Evolutionary conservation across 2,888 invertebrate species (phyloP), one percentile per base, ranked within the genome.

Genomic region (Orthonychiurus folsomi): DNA sequence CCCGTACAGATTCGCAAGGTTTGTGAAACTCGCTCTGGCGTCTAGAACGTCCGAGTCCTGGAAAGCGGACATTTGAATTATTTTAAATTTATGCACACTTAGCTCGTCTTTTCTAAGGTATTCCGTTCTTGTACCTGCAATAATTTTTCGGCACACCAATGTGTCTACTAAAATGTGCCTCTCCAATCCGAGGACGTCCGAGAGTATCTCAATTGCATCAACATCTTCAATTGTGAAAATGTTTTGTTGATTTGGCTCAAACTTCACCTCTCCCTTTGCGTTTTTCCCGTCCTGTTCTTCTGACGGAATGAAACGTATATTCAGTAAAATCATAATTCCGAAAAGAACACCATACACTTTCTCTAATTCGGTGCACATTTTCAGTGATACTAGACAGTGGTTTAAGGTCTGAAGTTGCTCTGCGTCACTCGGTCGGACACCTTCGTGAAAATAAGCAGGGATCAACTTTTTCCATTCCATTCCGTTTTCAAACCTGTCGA

Each of bases 101-200:
- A n/a, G n/a, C n/a, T n/a, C n/a, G n/a, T n/a, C n/a, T n/a, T n/a
- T n/a, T n/a, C n/a, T n/a, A n/a, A n/a, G n/a, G n/a, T n/a, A n/a
- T n/a, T n/a, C n/a, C n/a, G n/a, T n/a, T 23, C 21, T 9, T 21
- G 24, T 27, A 66, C 64, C 66, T 18, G 69, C 69, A 15, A 62
- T 63, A 25, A 69, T 66, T 64, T 65, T 69, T 27, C 68, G 56
- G 20, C 66, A 60, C 3, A 69, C 58, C n/a, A 69, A 52, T n/a
- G 65, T 25, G 20, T 68, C 65, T 15, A 63, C 50, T 9, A 69
- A 56, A 15, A 59, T 55, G 1, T 61, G 50, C 2, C 61, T 48
- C 28, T 59, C 63, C 5, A 68, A 55, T 37, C 63, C 63, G 26
- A 69, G 61, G 9, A 69, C 48, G 24, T 48, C 26, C 20, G 59